Evolutionary conservation across 1,140 invertebrate species (phyloP).

Genomic region (roundworm (Caenorhabditis elegans)): DNA sequence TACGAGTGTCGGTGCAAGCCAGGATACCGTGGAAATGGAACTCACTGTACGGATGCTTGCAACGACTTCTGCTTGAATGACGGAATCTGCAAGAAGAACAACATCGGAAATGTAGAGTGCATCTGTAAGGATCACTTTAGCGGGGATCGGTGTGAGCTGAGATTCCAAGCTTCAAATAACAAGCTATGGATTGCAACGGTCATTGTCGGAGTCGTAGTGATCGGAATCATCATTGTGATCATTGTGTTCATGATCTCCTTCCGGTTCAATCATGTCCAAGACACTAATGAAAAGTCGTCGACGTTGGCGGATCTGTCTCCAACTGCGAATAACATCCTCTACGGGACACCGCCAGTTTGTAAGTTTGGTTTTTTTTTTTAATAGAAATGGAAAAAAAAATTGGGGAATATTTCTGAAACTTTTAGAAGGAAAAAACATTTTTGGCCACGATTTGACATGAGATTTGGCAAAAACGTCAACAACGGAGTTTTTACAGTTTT

Average conservation of each 20-base stretch:
- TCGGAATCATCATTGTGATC: constrained; percentile 57
- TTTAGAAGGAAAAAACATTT: background rate
- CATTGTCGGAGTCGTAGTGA: constrained; percentile 47
- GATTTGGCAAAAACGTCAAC: too few relatives aligned
- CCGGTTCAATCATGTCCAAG: constrained; percentile 48
- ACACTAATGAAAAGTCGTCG: constrained; percentile 32
- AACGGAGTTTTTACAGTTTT: too few relatives aligned
- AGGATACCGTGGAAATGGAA: constrained; percentile 79
- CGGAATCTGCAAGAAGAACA: constrained; percentile 83
- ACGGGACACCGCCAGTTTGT: constrained; percentile 37
- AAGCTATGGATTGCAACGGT: constrained; percentile 24
- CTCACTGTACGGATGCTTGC: constrained; percentile 77
- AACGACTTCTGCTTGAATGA: constrained; percentile 85
- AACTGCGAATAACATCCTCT: constrained; percentile 28
- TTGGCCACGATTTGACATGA: background rate
- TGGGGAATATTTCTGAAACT: background rate
- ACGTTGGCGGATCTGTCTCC: constrained; percentile 9
- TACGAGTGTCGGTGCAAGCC: constrained; percentile 90
- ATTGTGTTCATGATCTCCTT: constrained; percentile 62
- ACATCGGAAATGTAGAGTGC: constrained; percentile 62
- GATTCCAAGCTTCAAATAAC: constrained; percentile 50
- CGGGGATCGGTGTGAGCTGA: constrained; percentile 64
- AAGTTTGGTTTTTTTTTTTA: constrained; percentile 36
- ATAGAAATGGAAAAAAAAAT: background rate
- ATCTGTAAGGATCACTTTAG: constrained; percentile 63